Evolutionary conservation across 2,797 vertebrate species (phyloP).

Genomic region (Rhabdomys pumilio): DNA sequence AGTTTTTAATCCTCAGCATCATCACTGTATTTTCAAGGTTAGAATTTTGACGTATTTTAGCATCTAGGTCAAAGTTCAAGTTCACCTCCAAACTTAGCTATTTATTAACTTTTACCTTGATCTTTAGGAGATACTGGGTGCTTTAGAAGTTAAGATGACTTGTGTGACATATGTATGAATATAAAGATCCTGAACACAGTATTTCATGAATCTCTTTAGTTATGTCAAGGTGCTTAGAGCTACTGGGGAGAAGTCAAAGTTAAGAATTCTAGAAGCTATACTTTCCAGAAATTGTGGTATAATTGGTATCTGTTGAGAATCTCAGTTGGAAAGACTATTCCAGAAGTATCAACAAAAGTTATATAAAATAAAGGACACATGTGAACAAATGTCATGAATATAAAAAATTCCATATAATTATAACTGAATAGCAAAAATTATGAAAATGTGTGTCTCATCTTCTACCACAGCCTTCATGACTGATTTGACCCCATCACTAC

Average conservation of each 20-base stretch:
- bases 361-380: neutral
- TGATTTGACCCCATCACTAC: neutral
- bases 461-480: neutral
- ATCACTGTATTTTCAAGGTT: constrained; percentile 77
- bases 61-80: neutral
- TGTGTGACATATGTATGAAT: neutral
- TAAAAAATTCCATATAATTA: neutral
- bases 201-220: neutral
- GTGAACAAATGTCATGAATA: neutral
- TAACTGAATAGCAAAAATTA: neutral
- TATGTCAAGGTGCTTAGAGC: neutral
- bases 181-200: neutral
- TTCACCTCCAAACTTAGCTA: neutral
- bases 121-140: neutral
- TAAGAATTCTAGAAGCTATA: neutral
- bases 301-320: neutral
- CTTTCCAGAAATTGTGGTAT: neutral
- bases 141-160: constrained; percentile 37
- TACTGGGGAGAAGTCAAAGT: neutral
- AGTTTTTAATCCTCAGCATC: constrained; percentile 77
- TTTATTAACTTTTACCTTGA: constrained; percentile 4
- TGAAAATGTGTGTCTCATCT: neutral
- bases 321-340: neutral
- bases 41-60: neutral
- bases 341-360: neutral